phyloP scores from a whole-genome alignment of 1,140 invertebrate species.

The Lasioglossum baleicum region DNA sequence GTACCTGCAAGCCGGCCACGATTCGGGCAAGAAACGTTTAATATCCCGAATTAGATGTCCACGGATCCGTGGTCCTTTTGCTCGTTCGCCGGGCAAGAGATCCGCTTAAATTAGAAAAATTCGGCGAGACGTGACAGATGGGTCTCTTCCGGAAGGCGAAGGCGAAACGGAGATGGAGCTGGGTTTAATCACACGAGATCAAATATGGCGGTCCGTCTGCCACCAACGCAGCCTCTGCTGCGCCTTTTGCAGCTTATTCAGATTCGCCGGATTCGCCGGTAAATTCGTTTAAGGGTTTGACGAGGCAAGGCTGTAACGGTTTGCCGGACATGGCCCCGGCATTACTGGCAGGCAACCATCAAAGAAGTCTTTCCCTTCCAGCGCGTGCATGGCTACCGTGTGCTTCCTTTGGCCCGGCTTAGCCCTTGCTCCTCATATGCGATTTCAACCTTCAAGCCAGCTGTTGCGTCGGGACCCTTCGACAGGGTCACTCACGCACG shows the following conservation, averaged over 20 bases:
- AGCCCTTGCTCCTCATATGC: conserved; percentile 70
- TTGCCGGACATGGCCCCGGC: conserved; percentile 31
- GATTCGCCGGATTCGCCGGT: conserved; percentile 32
- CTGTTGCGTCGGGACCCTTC: conserved; percentile 34
- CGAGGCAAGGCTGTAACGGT: conserved; percentile 5
- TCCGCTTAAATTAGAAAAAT: conserved; percentile 17
- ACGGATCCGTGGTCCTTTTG: too few species aligned
- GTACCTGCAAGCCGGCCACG: too few species aligned
- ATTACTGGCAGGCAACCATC: conserved; percentile 56
- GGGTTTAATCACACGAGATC: conserved; percentile 33
- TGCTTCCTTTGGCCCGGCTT: conserved; percentile 57
- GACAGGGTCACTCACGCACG: conserved; percentile 60
- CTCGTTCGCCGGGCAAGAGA: too few species aligned
- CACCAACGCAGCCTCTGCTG: too few species aligned
- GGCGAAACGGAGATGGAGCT: conserved; percentile 1
- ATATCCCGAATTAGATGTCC: too few species aligned
- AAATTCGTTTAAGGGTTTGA: conserved; percentile 42
- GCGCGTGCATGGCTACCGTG: conserved; percentile 64
- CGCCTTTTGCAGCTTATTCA: conserved; percentile 28
- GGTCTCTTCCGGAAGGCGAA: too few species aligned
- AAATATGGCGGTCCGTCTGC: conserved; percentile 6
- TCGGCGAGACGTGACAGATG: neutral
- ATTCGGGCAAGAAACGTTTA: too few species aligned
- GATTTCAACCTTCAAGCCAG: conserved; percentile 67
- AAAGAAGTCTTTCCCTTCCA: conserved; percentile 66